A percentile compares a stretch with the other conserved stretches of the same genome.
phyloP scores from a whole-genome alignment of 2,113 vertebrate species.

The Epinephelus cyanopodus region DNA sequence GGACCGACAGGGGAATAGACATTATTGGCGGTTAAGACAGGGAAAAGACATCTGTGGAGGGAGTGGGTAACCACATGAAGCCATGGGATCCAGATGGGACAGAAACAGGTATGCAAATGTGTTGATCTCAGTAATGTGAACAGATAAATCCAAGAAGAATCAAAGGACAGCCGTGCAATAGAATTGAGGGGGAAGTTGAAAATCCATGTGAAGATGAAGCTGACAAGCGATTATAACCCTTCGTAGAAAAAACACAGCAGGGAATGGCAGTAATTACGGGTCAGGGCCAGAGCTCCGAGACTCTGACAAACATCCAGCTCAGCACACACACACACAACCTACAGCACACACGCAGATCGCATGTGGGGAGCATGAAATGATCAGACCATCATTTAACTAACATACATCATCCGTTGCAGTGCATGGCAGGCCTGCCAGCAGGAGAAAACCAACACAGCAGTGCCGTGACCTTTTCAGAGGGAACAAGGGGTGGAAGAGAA shows the following conservation, averaged over 20 bases:
- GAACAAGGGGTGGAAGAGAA: conserved; percentile 13
- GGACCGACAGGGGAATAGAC: conserved; percentile 30
- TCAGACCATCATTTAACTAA: conserved; percentile 12
- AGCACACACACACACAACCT: conserved; percentile 13
- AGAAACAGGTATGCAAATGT: conserved; percentile 31
- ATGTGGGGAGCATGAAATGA: background rate
- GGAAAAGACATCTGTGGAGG: conserved; percentile 56
- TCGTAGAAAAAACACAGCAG: conserved; percentile 1
- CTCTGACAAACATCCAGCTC: conserved; percentile 35
- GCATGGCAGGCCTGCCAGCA: conserved; percentile 30
- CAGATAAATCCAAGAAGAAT: conserved; percentile 11
- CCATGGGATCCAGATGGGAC: conserved; percentile 49
- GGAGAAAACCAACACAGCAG: conserved; percentile 30
- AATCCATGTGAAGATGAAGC: conserved; percentile 19
- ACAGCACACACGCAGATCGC: conserved; percentile 4
- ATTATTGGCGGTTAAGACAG: conserved; percentile 46
- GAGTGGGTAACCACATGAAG: conserved; percentile 50
- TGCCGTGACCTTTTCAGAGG: conserved; percentile 19
- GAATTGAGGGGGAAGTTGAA: background rate
- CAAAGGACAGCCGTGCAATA: background rate
- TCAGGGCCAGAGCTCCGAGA: conserved; percentile 16
- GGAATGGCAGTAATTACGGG: conserved; percentile 29
- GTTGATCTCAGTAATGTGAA: conserved; percentile 29
- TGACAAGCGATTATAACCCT: conserved; percentile 23
- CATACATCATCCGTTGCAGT: conserved; percentile 4